Conservation (phyloP, 2,113 vertebrate genomes). For the Oncorhynchus kisutch region DNA sequence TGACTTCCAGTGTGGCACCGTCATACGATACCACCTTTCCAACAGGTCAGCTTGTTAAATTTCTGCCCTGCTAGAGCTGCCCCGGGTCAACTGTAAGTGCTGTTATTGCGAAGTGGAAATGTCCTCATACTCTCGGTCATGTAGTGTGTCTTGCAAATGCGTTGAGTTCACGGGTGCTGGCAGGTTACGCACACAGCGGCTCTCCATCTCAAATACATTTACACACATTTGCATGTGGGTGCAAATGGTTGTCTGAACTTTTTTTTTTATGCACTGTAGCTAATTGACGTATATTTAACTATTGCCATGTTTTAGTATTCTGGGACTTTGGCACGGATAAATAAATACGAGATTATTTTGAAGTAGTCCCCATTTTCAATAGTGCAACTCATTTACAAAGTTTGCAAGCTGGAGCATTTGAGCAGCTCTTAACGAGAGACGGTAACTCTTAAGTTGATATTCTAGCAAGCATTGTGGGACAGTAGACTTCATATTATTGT, state of each 20-base stretch:
- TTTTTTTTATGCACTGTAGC: background rate
- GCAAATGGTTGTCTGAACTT: background rate
- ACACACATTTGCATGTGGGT: background rate
- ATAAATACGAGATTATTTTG: too few species aligned
- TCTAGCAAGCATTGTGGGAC: background rate
- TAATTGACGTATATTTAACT: too few species aligned
- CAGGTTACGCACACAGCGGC: background rate
- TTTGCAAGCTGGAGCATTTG: constrained; percentile 16
- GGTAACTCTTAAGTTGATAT: background rate
- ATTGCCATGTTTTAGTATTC: too few species aligned
- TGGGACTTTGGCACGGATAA: background rate
- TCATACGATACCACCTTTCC: too few species aligned
- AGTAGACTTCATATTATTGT: too few species aligned
- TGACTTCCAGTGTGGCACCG: too few species aligned
- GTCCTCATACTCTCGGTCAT: too few species aligned
- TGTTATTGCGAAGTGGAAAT: too few species aligned
- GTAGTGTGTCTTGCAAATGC: background rate
- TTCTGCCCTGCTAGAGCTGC: too few species aligned
- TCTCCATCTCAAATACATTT: background rate
- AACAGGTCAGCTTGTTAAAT: too few species aligned
- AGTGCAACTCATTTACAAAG: constrained; percentile 27
- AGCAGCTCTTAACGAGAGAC: constrained; percentile 12
- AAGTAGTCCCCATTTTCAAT: too few species aligned
- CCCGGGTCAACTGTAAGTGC: too few species aligned
- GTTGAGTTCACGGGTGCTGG: background rate